These are phyloP conservation scores for Scaptomyza hsui DNA, from an alignment of 1,140 invertebrate genomes.

Conservation along the genomic window DNA sequence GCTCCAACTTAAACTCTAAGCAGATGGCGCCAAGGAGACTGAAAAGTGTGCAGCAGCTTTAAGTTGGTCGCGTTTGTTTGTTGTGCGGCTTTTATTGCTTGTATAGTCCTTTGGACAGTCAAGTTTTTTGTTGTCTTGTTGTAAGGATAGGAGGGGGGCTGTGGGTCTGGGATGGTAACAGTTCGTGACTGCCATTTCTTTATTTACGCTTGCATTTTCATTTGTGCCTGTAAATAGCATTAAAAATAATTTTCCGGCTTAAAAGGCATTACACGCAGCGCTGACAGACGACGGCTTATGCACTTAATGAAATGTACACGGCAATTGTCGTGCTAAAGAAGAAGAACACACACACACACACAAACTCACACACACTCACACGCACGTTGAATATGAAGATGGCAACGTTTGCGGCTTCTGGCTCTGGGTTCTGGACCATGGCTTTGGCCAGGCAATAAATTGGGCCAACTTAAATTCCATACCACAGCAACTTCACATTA, in stretches of 20 bases:
- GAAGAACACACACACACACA: neutral
- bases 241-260: slow-evolving; percentile 80
- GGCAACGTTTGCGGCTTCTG: slow-evolving; percentile 46
- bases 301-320: slow-evolving; percentile 82
- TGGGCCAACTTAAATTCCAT: slow-evolving; percentile 71
- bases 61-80: slow-evolving; percentile 33
- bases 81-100: slow-evolving; percentile 31
- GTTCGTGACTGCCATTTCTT: slow-evolving; percentile 68
- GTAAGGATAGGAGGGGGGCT: neutral
- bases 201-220: slow-evolving; percentile 80
- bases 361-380: neutral
- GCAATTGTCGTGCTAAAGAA: slow-evolving; percentile 59
- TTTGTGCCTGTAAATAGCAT: slow-evolving; percentile 79
- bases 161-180: slow-evolving; percentile 32
- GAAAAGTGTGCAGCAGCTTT: slow-evolving; percentile 45
- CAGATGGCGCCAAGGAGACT: neutral
- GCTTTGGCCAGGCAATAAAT: slow-evolving; percentile 52
- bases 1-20: neutral
- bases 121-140: slow-evolving; percentile 39
- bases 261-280: slow-evolving; percentile 63
- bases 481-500: slow-evolving; percentile 55
- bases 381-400: slow-evolving; percentile 19
- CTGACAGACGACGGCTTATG: slow-evolving; percentile 78
- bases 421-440: slow-evolving; percentile 3
- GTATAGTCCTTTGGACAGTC: slow-evolving; percentile 30